Conservation (phyloP, 2,888 invertebrate species). For the Epinotia brunnichana region DNA sequence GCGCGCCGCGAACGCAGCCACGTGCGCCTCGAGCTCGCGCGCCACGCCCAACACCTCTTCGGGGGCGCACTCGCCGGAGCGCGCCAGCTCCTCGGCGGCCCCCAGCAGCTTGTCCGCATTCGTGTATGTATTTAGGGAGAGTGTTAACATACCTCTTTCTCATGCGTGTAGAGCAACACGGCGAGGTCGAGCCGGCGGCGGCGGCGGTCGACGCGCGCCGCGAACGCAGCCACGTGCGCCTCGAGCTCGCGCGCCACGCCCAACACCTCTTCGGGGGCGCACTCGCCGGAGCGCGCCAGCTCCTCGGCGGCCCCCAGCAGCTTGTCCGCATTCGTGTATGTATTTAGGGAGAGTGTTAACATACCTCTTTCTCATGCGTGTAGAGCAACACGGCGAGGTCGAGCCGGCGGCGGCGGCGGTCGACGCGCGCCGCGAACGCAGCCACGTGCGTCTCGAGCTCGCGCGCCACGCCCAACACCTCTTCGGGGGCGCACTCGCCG, state of each 20-base stretch:
- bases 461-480: conserved; percentile 96
- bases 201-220: conserved; percentile 95
- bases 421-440: conserved; percentile 96
- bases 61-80: conserved; percentile 97
- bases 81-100: conserved; percentile 97
- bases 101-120: conserved; percentile 98
- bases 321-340: conserved; percentile 99
- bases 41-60: conserved; percentile 98
- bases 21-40: conserved; percentile 95
- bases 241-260: conserved; percentile 97
- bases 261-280: conserved; percentile 97
- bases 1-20: conserved; percentile 95
- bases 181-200: conserved; percentile 95
- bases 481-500: conserved; percentile 98
- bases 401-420: conserved; percentile 93
- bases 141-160: conserved; percentile 89
- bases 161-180: conserved; percentile 97
- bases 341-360: conserved; percentile 82
- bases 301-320: conserved; percentile 97
- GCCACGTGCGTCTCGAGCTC: conserved; percentile 97
- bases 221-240: conserved; percentile 96
- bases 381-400: conserved; percentile 97
- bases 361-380: conserved; percentile 96
- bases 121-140: conserved; percentile 92
- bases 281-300: conserved; percentile 97